Conservation (phyloP, 2,797 vertebrate species). For the Chanos chanos region DNA sequence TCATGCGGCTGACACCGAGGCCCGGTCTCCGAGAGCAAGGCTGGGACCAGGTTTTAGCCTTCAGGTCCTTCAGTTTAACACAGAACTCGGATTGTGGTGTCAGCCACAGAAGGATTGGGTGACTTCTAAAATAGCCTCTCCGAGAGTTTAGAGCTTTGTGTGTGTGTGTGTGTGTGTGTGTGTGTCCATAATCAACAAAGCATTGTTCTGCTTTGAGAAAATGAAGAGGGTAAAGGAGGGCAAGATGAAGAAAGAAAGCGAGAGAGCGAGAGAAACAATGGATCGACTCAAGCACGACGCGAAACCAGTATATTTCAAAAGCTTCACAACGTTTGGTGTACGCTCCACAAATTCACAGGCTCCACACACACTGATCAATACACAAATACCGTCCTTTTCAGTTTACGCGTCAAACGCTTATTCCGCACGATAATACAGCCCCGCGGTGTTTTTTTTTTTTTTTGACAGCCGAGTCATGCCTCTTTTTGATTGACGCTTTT, state of each 20-base stretch:
- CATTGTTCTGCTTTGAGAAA: not conserved
- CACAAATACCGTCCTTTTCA: constrained; percentile 14
- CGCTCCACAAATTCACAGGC: not conserved
- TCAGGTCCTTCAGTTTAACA: too few species aligned
- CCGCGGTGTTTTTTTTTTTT: constrained; percentile 3
- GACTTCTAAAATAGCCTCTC: not conserved
- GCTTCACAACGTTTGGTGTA: not conserved
- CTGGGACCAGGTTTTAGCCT: too few species aligned
- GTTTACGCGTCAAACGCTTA: constrained; percentile 5
- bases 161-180: not conserved
- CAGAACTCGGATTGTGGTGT: too few species aligned
- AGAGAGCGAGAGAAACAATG: not conserved
- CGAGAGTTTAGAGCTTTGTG: too few species aligned
- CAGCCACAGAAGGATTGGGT: too few species aligned
- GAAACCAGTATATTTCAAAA: too few species aligned
- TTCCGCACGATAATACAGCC: not conserved
- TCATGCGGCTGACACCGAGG: too few species aligned
- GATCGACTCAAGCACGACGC: not conserved
- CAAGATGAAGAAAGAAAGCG: not conserved
- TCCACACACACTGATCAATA: constrained; percentile 18
- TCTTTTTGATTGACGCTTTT: constrained; percentile 55
- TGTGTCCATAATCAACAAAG: not conserved
- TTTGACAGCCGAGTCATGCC: constrained; percentile 29
- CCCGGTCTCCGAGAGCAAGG: too few species aligned
- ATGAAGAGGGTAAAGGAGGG: not conserved